Base-by-base conservation (phyloP, 2,113 vertebrate genomes). In the Chrysochloris asiatica region DNA sequence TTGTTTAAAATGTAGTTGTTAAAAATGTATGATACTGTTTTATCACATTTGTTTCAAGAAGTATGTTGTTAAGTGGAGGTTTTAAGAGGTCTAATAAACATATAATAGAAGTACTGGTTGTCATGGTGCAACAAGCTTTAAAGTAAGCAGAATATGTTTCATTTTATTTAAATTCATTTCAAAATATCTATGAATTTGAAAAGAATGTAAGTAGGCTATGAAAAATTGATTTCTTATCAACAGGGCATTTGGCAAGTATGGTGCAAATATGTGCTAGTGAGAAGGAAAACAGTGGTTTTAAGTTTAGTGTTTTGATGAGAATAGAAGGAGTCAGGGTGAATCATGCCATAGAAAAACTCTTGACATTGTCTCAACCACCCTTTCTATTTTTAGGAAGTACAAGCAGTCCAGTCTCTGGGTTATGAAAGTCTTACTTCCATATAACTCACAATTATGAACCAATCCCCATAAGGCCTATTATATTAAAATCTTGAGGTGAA, bases 41-140 rank as follows among this genome's bases (percentile, higher is more conserved):
- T 47, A 83, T 61, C 26, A 94, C 90, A 11, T 85, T 80, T 56
- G 22, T 91, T 96, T 97, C 80, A 81, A 56, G 94, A 88, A 77
- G 75, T 43, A 12, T 4, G 82, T 19, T 83, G 89, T 91, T 86
- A 79, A 96, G 92, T 12, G 87, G 65, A 90, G 90, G 89, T 92
- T 97, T 96, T 65, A 94, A 95, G 92, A 73, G 73, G 33, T 87
- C 56, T 94, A 63, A 2, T 89, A 43, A 73, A 92, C 16, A 13
- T 77, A 85, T 77, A 92, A 94, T 2, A 90, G 73, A 93, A 85
- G 19, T 22, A 91, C 8, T 92, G 22, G 95, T 97, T 97, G 93
- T 93, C 96, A 97, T 86, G 92, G 94, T 94, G 92, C 97, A 92
- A 90, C 94, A 91, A 95, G 72, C 48, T 1, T 11, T 78, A n/a